A percentile compares a stretch with the other conserved stretches of the same genome.
Evolutionary conservation across 2,888 invertebrate species (phyloP).

Genomic region (Onchidella celtica): DNA sequence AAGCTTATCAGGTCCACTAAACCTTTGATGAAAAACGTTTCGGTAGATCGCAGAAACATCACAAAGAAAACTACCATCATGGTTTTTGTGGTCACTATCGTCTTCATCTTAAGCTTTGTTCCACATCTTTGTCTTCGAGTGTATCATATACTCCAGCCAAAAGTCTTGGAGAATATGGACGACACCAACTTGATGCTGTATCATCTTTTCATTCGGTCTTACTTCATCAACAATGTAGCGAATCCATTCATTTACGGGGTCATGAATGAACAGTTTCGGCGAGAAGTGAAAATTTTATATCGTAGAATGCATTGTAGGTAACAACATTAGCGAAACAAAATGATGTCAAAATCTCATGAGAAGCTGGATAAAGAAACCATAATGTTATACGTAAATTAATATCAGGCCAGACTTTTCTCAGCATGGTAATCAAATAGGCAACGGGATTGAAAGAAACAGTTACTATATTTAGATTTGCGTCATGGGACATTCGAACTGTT

Average conservation of each 20-base stretch:
- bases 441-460: no score
- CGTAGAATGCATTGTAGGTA: no score
- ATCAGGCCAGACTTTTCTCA: no score
- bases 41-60: neutral
- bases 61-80: conserved; percentile 54
- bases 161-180: conserved; percentile 52
- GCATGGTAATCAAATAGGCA: no score
- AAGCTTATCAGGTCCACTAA: no score
- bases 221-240: conserved; percentile 65
- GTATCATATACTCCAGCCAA: conserved; percentile 54
- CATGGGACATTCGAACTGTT: no score
- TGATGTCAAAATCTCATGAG: no score
- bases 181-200: conserved; percentile 56
- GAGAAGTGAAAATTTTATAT: conserved; percentile 38
- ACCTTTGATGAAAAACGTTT: no score
- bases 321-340: no score
- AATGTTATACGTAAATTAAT: no score
- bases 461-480: no score
- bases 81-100: conserved; percentile 63
- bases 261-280: conserved; percentile 61
- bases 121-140: conserved; percentile 64
- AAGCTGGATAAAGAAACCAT: no score
- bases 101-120: conserved; percentile 65
- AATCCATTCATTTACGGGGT: conserved; percentile 69
- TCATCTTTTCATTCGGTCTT: conserved; percentile 66